These are phyloP conservation scores for Microctonus hyperodae DNA, from an alignment of 2,888 invertebrate species.

Conservation along the genomic window DNA sequence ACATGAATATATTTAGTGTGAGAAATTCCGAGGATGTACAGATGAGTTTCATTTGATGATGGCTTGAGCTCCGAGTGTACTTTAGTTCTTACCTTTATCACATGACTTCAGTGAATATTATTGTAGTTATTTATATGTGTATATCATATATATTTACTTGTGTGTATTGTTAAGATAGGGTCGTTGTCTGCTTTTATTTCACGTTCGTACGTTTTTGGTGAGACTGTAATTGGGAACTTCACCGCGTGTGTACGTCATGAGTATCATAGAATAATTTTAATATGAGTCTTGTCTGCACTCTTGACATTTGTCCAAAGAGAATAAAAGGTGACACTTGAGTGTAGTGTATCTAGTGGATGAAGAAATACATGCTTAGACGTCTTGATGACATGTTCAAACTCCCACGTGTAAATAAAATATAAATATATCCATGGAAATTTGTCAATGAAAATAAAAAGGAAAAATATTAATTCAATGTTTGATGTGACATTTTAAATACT, in stretches of 20 bases:
- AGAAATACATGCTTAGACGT: background rate
- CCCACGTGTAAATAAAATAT: background rate
- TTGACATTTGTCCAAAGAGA: background rate
- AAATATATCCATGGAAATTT: background rate
- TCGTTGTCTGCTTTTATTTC: conserved; percentile 1
- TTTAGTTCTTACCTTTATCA: background rate
- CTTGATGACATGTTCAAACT: background rate
- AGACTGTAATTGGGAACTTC: conserved; percentile 23
- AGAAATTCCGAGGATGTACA: background rate
- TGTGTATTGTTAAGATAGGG: background rate
- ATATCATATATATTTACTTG: background rate
- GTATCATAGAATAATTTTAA: conserved; percentile 13
- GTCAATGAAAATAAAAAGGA: too few relatives aligned
- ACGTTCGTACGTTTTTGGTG: conserved; percentile 15
- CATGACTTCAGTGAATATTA: background rate
- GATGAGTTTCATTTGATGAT: background rate
- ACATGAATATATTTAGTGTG: background rate
- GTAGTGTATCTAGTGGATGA: background rate
- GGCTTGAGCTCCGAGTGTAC: background rate
- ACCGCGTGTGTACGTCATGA: background rate
- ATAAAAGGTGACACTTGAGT: background rate
- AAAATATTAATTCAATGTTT: too few relatives aligned
- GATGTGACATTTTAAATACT: too few relatives aligned
- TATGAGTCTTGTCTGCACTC: background rate
- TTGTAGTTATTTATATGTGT: background rate